Base-by-base conservation (phyloP, 2,113 vertebrate species). In the Fulmarus glacialis region DNA sequence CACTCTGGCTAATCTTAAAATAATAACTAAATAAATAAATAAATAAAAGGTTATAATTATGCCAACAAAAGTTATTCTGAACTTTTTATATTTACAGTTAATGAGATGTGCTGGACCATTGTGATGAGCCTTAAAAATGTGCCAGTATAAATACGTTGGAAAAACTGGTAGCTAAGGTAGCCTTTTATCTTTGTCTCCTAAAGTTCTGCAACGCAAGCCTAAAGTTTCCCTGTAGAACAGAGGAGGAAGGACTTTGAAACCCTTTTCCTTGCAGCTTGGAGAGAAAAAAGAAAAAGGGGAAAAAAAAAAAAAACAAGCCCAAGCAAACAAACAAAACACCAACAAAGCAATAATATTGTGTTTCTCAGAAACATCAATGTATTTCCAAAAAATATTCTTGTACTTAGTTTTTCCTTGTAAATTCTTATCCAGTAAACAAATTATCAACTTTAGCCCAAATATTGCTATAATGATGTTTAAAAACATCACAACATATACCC, bases 381-480 rank as follows among this genome's bases (percentile, higher is more conserved):
- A 59, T 82, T 95, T 96, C 27, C 23, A 36, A 84, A 82, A 92
- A 85, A 50, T 82, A 32, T 63, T 73, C 74, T 94, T 86, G 12
- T 92, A 82, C 47, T 92, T 87, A 74, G 34, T 80, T 94, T 97
- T 96, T 82, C 50, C 55, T 68, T 81, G 45, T 82, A 64, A 93
- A 81, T 96, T 97, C 87, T 95, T 81, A 78, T 48, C 66, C 74
- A 84, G 74, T 93, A 95, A 96, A 91, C 83, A 96, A 94, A 8
- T 50, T 95, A 50, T 89, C 32, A 83, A 78, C 55, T 40, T 97
- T 90, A 77, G 93, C 52, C 42, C 78, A 96, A 82, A 59, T 97
- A 92, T 63, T 97, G 62, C 55, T 97, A 42, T 55, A 77, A 60
- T 70, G 42, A n/a, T 83, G 18, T 59, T 93, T 86, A 38, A 87